Conservation (phyloP, 2,797 vertebrate genomes). For the Labroides dimidiatus region DNA sequence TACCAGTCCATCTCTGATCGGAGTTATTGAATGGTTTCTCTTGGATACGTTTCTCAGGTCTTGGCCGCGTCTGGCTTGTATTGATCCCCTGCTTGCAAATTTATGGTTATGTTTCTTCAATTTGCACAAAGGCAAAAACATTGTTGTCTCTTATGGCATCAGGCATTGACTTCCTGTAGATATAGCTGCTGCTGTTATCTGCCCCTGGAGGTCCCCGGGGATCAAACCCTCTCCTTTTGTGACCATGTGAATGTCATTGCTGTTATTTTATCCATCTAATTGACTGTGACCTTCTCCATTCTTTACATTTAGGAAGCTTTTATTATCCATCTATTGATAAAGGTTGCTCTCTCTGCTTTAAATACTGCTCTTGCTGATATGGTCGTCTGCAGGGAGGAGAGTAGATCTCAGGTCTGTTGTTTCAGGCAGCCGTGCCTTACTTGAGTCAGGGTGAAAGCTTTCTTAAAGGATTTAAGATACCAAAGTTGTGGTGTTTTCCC, state of each 20-base stretch:
- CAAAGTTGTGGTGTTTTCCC: constrained; percentile 21
- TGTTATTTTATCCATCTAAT: constrained; percentile 73
- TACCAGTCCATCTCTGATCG: constrained; percentile 59
- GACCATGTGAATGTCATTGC: constrained; percentile 67
- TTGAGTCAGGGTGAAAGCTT: constrained; percentile 16
- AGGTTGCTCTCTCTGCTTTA: constrained; percentile 42
- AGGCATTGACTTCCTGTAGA: constrained; percentile 67
- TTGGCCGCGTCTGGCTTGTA: constrained; percentile 61
- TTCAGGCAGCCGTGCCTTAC: constrained; percentile 7
- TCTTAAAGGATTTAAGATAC: constrained; percentile 25
- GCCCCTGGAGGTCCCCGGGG: constrained; percentile 39
- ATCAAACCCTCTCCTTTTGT: constrained; percentile 50
- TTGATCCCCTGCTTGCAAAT: constrained; percentile 75
- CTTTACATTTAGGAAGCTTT: constrained; percentile 52
- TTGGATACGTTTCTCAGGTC: constrained; percentile 73
- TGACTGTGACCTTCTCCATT: constrained; percentile 71
- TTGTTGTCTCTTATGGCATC: constrained; percentile 67
- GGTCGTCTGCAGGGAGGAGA: not conserved
- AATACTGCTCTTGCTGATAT: constrained; percentile 43
- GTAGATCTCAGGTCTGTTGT: constrained; percentile 13
- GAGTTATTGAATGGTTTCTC: constrained; percentile 75
- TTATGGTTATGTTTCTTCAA: constrained; percentile 80
- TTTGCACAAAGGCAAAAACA: constrained; percentile 78
- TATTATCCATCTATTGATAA: no score
- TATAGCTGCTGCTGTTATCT: constrained; percentile 42